Evolutionary conservation across 2,888 invertebrate genomes (phyloP), one percentile per base, ranked within the genome.

Genomic region (Parascotia fuliginaria): DNA sequence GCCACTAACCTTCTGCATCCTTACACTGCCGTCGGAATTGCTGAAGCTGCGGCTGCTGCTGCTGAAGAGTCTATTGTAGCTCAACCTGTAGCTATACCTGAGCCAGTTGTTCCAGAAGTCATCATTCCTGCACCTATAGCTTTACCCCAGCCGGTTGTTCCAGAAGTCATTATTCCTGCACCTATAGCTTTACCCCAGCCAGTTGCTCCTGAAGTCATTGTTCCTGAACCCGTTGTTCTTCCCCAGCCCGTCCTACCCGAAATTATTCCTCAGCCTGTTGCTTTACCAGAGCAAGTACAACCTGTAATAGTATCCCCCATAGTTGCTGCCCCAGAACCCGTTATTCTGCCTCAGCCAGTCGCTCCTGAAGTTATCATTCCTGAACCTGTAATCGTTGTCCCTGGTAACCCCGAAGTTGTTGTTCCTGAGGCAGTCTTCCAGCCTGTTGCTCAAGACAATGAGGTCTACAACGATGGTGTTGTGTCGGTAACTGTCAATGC

Each of bases 381-480:
- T 3, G 55, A 58, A 3, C 46, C 70, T 0, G 65, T n/a, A n/a
- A n/a, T n/a, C n/a, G n/a, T n/a, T n/a, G n/a, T n/a, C 61, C 0
- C 52, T 55, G 2, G 39, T 65, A 1, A 63, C 62, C 0, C 65
- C 9, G 45, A 53, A 1, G 55, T 62, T 3, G 31, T 55, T 1
- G n/a, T 60, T 2, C 41, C 65, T 1, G 57, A 63, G 2, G 19
- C 19, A 19, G 19, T 19, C 19, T 19, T 5, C 5, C 3, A 19
- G 19, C 19, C 19, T 3, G 19, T 19, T 19, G 19, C 19, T 19
- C 55, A 63, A 13, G 60, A 53, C 22, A 82, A 82, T 7, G 85
- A 86, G 37, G 29, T 88, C 9, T 88, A 67, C 70, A 87, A 88
- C 47, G 77, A 89, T 28, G 87, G 88, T 1, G 41, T 65, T 1